These are phyloP conservation scores for Lottia scabra DNA, from an alignment of 2,888 invertebrate species.

Conservation along the genomic window DNA sequence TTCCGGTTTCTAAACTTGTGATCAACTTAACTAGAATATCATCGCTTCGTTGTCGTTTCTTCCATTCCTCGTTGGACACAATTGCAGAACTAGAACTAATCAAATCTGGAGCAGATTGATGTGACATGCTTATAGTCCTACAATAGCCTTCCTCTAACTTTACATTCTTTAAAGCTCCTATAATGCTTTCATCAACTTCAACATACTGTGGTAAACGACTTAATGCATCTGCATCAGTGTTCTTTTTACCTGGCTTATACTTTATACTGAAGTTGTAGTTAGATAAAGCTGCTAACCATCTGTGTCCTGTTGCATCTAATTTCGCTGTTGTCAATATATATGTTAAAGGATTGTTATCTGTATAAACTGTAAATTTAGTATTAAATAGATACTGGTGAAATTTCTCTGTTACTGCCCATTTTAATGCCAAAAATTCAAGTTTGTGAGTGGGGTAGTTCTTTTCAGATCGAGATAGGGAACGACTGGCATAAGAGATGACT, in stretches of 20 bases:
- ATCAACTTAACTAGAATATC: not conserved
- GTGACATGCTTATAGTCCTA: not conserved
- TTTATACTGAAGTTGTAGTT: not conserved
- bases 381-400: not conserved
- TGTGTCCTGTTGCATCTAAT: not conserved
- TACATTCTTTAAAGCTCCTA: not conserved
- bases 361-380: not conserved
- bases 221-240: slow-evolving; percentile 17
- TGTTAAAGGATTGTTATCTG: not conserved
- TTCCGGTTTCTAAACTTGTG: not conserved
- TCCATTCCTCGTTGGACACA: not conserved
- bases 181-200: not conserved
- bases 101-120: not conserved
- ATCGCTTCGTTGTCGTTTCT: not conserved
- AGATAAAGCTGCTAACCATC: not conserved
- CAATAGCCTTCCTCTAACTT: not conserved
- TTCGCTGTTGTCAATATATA: not conserved
- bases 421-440: slow-evolving; percentile 1
- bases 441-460: not conserved
- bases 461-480: slow-evolving; percentile 5
- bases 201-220: slow-evolving; percentile 30
- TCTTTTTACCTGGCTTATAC: not conserved
- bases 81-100: not conserved
- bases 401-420: not conserved
- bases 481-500: not conserved